Percentiles rank a stretch among this genome's conserved stretches.
phyloP scores from a whole-genome alignment of 2,113 vertebrate species.

The Sminthopsis crassicaudata region DNA sequence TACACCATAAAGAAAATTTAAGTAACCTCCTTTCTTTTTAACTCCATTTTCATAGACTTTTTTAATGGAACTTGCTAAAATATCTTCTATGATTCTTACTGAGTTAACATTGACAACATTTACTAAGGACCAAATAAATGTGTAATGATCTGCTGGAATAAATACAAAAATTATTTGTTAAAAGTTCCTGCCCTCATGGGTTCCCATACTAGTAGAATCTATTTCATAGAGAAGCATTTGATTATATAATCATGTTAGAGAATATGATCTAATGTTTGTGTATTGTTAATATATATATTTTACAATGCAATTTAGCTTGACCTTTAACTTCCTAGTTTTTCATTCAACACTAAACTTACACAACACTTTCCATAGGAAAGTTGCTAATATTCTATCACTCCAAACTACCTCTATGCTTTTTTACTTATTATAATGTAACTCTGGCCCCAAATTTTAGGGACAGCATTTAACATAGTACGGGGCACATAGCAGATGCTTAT shows the following conservation, averaged over 20 bases:
- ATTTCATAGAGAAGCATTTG: background rate
- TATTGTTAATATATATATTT: background rate
- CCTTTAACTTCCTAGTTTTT: background rate
- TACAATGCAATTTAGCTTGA: background rate
- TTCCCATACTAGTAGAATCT: background rate
- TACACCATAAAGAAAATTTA: background rate
- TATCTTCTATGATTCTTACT: background rate
- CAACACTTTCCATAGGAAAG: background rate
- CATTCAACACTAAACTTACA: background rate
- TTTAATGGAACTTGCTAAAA: too few species aligned
- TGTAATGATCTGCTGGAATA: background rate
- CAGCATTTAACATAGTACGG: background rate
- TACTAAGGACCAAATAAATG: background rate
- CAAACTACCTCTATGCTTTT: background rate
- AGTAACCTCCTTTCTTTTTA: background rate
- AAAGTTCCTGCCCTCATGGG: background rate
- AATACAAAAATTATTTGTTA: background rate
- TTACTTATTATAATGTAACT: background rate
- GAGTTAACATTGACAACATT: background rate
- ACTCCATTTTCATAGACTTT: background rate
- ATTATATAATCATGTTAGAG: background rate
- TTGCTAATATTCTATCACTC: background rate
- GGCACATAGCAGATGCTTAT: background rate
- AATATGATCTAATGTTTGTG: background rate
- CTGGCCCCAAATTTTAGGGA: background rate